Conservation (phyloP, 2,888 invertebrate species). For the Apamea monoglypha region DNA sequence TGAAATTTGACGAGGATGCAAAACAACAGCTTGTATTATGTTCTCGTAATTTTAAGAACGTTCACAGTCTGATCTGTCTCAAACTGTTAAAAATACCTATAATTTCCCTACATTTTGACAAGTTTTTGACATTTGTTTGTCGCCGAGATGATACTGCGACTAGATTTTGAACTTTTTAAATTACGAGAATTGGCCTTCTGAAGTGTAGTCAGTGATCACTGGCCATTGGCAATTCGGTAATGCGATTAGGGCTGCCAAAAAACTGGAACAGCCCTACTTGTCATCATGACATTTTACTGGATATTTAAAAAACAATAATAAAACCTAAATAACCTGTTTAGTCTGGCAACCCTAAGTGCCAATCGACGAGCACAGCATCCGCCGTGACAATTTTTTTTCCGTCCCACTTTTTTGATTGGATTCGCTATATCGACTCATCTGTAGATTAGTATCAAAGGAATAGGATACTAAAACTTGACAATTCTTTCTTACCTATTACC, state of each 20-base stretch:
- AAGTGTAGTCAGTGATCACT: neutral
- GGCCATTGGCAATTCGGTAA: neutral
- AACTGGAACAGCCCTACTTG: neutral
- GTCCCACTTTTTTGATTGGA: conserved; percentile 64
- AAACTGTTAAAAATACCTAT: too few relatives aligned
- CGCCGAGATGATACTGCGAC: too few relatives aligned
- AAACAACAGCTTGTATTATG: too few relatives aligned
- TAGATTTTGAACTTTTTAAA: too few relatives aligned
- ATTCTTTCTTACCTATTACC: conserved; percentile 1
- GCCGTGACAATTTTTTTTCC: conserved; percentile 64
- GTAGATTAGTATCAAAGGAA: conserved; percentile 21
- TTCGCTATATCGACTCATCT: conserved; percentile 52
- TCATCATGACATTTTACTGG: neutral
- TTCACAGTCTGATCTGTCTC: too few relatives aligned
- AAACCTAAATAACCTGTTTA: neutral
- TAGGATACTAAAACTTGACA: conserved; percentile 4
- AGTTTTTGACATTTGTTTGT: too few relatives aligned
- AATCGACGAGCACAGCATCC: conserved; percentile 66
- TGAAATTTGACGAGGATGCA: too few relatives aligned
- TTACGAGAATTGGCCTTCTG: too few relatives aligned
- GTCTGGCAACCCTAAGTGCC: conserved; percentile 28
- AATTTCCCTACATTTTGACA: too few relatives aligned
- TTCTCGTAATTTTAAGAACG: too few relatives aligned
- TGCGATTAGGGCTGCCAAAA: neutral
- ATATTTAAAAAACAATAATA: neutral